phyloP scores from a whole-genome alignment of 2,888 invertebrate genomes.

The Adela reaumurella region DNA sequence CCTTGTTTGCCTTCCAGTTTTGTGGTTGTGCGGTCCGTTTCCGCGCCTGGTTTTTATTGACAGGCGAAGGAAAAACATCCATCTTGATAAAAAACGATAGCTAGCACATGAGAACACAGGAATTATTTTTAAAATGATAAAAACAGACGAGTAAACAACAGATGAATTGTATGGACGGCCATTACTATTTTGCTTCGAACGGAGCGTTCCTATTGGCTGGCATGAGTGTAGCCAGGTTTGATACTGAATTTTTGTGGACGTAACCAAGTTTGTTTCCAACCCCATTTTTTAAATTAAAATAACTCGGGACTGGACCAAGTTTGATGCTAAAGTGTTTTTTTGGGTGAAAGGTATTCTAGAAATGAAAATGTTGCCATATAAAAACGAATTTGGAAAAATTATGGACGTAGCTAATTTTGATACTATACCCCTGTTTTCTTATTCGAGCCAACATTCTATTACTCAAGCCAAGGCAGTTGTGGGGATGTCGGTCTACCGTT shows the following conservation, averaged over 20 bases:
- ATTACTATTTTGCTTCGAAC: constrained; percentile 1
- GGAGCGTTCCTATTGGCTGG: constrained; percentile 2
- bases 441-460: no score
- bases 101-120: constrained; percentile 1
- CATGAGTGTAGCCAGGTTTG: constrained; percentile 1
- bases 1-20: constrained; percentile 1
- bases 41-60: constrained; percentile 2
- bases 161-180: not conserved
- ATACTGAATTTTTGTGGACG: constrained; percentile 2
- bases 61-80: constrained; percentile 1
- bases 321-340: not conserved
- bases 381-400: constrained; percentile 1
- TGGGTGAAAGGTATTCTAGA: not conserved
- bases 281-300: not conserved
- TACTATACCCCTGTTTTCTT: no score
- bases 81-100: constrained; percentile 1
- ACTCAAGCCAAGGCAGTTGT: no score
- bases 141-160: constrained; percentile 1
- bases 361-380: not conserved
- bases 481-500: no score
- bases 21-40: constrained; percentile 1
- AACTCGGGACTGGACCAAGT: not conserved
- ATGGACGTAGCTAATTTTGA: not conserved
- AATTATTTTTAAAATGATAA: constrained; percentile 1
- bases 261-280: constrained; percentile 1